Evolutionary conservation across 1,140 invertebrate genomes (phyloP).

Genomic region (Danaus melanippus): DNA sequence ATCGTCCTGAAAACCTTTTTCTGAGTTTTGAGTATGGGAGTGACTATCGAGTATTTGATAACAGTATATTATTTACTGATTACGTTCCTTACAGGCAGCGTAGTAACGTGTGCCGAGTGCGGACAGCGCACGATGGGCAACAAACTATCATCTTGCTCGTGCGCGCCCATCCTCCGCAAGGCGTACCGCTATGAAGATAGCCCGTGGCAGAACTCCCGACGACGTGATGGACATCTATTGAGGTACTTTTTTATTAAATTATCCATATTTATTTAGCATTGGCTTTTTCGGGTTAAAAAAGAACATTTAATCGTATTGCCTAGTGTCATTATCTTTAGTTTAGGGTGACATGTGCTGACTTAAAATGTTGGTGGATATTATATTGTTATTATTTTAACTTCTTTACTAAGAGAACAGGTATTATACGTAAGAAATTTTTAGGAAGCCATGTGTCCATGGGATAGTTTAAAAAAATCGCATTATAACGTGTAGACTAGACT

Average conservation of each 20-base stretch:
- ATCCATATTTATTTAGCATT: background rate
- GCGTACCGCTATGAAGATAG: conserved; percentile 95
- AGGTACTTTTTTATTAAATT: conserved; percentile 75
- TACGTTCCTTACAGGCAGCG: conserved; percentile 54
- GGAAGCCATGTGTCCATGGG: too few relatives aligned
- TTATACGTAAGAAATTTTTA: too few relatives aligned
- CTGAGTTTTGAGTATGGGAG: too few relatives aligned
- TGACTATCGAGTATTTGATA: conserved; percentile 2
- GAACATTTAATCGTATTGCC: too few relatives aligned
- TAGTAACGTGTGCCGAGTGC: conserved; percentile 71
- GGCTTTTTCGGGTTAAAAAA: too few relatives aligned
- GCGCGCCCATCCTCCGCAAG: conserved; percentile 93
- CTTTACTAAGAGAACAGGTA: too few relatives aligned
- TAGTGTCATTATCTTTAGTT: too few relatives aligned
- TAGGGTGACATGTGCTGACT: too few relatives aligned
- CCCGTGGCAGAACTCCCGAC: conserved; percentile 89
- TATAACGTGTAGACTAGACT: too few relatives aligned
- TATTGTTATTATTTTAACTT: too few relatives aligned
- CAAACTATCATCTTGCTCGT: conserved; percentile 94
- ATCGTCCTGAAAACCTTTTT: background rate
- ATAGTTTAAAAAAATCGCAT: too few relatives aligned
- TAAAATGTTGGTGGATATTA: too few relatives aligned
- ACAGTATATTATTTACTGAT: background rate
- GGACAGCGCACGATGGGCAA: conserved; percentile 88
- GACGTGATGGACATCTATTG: conserved; percentile 91